Evolutionary conservation across 2,113 vertebrate species (phyloP).

Genomic region (Carassius auratus): DNA sequence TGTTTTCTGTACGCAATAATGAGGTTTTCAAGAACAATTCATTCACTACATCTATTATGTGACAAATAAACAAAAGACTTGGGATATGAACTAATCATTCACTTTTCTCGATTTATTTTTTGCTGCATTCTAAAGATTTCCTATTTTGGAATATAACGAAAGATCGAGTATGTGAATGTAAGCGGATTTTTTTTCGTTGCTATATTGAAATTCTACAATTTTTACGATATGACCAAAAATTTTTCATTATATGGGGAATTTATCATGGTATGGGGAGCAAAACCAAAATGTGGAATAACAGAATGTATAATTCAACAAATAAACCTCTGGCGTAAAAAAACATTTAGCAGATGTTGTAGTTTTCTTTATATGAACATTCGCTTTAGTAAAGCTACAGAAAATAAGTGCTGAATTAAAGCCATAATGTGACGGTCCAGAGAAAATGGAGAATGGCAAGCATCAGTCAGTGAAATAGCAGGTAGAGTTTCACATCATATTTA

Average conservation of each 20-base stretch:
- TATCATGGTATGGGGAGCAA: too few relatives aligned
- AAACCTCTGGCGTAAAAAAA: not conserved
- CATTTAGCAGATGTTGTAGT: not conserved
- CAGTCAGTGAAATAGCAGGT: not conserved
- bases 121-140: not conserved
- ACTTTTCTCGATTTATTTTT: not conserved
- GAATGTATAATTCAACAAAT: not conserved
- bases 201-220: too few relatives aligned
- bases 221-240: too few relatives aligned
- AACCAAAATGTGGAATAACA: not conserved
- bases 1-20: too few relatives aligned
- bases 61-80: not conserved
- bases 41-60: not conserved
- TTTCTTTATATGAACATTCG: not conserved
- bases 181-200: too few relatives aligned
- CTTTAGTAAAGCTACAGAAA: not conserved
- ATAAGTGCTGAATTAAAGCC: not conserved
- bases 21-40: not conserved
- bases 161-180: not conserved
- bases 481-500: constrained; percentile 15
- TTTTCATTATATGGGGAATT: too few relatives aligned
- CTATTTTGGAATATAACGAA: not conserved
- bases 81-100: too few relatives aligned
- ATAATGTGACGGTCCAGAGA: not conserved
- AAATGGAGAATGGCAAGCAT: not conserved